A percentile compares a stretch with the other conserved stretches of the same genome.
phyloP scores from a whole-genome alignment of 2,797 vertebrate species.

The Hypotaenidia philippensis region DNA sequence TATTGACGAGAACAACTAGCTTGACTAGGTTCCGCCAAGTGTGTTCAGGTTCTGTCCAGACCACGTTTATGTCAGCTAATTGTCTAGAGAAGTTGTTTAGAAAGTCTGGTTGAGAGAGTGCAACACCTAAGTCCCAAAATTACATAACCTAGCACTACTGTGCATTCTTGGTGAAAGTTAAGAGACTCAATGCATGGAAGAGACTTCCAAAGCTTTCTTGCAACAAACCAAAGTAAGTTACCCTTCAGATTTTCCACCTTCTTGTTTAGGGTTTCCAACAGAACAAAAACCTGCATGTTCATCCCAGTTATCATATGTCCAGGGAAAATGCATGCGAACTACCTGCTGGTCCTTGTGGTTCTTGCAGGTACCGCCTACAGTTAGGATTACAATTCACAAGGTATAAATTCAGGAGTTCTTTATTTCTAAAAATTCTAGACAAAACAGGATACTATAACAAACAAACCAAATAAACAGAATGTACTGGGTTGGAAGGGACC shows the following conservation, averaged over 20 bases:
- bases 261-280: too few relatives aligned
- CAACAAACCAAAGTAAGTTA: background rate
- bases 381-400: background rate
- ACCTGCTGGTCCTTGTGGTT: background rate
- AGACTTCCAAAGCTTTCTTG: background rate
- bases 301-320: too few relatives aligned
- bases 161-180: background rate
- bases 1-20: background rate
- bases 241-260: too few relatives aligned
- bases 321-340: too few relatives aligned
- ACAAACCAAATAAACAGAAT: background rate
- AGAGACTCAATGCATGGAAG: background rate
- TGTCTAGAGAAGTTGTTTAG: background rate
- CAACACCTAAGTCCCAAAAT: background rate
- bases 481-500: too few relatives aligned
- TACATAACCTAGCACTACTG: background rate
- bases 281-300: too few relatives aligned
- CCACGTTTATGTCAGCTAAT: background rate
- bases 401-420: background rate
- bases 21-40: background rate
- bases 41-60: background rate
- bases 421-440: background rate
- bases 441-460: background rate
- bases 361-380: background rate
- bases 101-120: background rate